A percentile compares a stretch with the other conserved stretches of the same genome.
phyloP scores from a whole-genome alignment of 2,888 invertebrate species.

The Ectemnius continuus region DNA sequence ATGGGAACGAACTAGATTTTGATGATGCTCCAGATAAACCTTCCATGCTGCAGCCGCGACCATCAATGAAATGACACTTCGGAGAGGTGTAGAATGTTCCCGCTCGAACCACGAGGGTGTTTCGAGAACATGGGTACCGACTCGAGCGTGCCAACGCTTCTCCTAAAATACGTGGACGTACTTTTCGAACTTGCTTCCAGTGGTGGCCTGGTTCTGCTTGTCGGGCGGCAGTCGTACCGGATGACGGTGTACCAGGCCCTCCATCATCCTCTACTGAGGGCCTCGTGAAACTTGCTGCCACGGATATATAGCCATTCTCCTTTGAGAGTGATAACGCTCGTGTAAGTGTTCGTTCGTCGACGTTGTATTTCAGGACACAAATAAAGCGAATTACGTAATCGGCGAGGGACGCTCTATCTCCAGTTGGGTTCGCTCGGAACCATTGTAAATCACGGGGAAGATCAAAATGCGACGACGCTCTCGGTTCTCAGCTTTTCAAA shows the following conservation, averaged over 20 bases:
- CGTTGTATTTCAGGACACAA: slow-evolving; percentile 56
- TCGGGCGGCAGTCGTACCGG: slow-evolving; percentile 60
- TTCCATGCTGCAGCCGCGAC: too few species aligned
- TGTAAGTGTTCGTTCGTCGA: slow-evolving; percentile 42
- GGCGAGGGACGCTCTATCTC: slow-evolving; percentile 51
- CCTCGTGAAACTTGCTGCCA: slow-evolving; percentile 52
- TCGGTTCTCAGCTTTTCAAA: not conserved
- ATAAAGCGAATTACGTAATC: slow-evolving; percentile 61
- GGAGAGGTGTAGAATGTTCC: not conserved
- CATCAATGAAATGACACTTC: too few species aligned
- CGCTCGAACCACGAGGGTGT: not conserved
- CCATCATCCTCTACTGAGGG: slow-evolving; percentile 72
- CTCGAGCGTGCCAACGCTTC: not conserved
- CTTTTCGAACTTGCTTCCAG: slow-evolving; percentile 66
- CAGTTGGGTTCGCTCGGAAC: slow-evolving; percentile 36
- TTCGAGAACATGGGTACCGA: not conserved
- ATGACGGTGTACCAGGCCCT: slow-evolving; percentile 69
- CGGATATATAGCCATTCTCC: slow-evolving; percentile 67
- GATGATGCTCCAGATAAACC: too few species aligned
- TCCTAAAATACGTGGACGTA: slow-evolving; percentile 47
- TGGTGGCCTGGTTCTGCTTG: slow-evolving; percentile 54
- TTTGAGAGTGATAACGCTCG: slow-evolving; percentile 61
- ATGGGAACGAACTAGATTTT: too few species aligned
- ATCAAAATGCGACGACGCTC: slow-evolving; percentile 41
- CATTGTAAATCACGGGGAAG: slow-evolving; percentile 39